Base-by-base conservation (phyloP, 2,113 vertebrate species). In the Burhinus bistriatus region DNA sequence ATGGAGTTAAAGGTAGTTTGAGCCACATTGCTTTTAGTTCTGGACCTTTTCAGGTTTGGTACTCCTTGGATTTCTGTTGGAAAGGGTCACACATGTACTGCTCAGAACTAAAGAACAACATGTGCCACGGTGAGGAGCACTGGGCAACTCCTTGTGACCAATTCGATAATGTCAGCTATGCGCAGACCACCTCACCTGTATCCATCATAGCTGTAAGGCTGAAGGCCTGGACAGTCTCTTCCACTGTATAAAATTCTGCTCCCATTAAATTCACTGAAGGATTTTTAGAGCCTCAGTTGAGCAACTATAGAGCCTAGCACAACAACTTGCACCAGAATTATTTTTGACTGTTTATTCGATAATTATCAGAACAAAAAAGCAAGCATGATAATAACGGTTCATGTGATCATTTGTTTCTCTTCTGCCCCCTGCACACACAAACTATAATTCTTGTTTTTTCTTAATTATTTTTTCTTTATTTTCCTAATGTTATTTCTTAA, bases 31-130 rank as follows among this genome's bases (percentile, higher is more conserved):
- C 2, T 71, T 69, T 84, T 49, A 55, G 55, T 80, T 88, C 69
- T 81, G 36, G 14, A 58, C 8, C 4, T 71, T 76, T 58, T 4
- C 15, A 54, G 34, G 9, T 42, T 20, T 40, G 10, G 18, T 79
- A 34, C 7, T 79, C 30, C 11, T 79, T 49, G 38, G 2, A 9
- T 47, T 73, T 69, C 47, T 51, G 8, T 16, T 79, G 15, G 36
- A 14, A 83, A 58, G 18, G 4, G 54, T 32, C 44, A n/a, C 19
- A 45, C 0, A 0, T 5, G 7, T 70, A 45, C 19, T 36, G n/a
- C 26, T 52, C 5, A 87, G 40, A 45, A 42, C 22, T 76, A 40
- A 62, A 62, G 12, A 77, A 62, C 16, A 6, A 0, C 17, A 14
- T 18, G 18, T 40, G 29, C 17, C 45, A 42, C 75, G 27, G 9